A percentile compares a stretch with the other conserved stretches of the same genome.
These are phyloP conservation scores for Frieseomelitta varia DNA, from an alignment of 1,140 invertebrate species.

Conservation along the genomic window DNA sequence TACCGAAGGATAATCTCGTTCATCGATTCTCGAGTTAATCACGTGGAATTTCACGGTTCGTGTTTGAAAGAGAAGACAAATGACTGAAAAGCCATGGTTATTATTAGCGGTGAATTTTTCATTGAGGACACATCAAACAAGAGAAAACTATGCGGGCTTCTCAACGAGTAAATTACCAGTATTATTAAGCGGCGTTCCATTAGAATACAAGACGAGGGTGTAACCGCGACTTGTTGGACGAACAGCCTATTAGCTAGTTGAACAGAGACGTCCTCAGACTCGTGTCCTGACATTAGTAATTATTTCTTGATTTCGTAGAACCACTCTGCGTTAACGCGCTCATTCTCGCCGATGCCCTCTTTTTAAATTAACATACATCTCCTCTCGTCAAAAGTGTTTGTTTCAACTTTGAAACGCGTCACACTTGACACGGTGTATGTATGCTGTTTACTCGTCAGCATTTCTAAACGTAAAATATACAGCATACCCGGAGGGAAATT, in stretches of 20 bases:
- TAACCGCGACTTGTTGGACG: background rate
- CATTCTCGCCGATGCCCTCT: background rate
- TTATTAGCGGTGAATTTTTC: slow-evolving; percentile 29
- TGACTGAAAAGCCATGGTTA: background rate
- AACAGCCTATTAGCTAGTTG: background rate
- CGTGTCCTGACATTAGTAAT: background rate
- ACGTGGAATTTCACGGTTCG: too few species aligned
- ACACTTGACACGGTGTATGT: too few species aligned
- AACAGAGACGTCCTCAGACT: background rate
- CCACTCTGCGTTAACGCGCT: background rate
- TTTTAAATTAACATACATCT: background rate
- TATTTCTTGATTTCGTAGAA: background rate
- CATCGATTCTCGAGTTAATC: too few species aligned
- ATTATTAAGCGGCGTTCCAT: slow-evolving; percentile 23
- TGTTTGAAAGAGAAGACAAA: background rate
- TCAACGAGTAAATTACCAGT: slow-evolving; percentile 27
- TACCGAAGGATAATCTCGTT: too few species aligned
- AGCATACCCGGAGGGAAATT: background rate
- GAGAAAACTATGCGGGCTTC: slow-evolving; percentile 32
- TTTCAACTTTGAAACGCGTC: background rate
- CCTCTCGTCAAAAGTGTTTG: background rate
- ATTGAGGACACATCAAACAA: slow-evolving; percentile 4
- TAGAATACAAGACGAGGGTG: slow-evolving; percentile 6
- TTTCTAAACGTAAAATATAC: background rate
- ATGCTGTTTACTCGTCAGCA: background rate